Base-by-base conservation (phyloP, 2,888 invertebrate genomes). In the Hemistola chrysoprasaria region DNA sequence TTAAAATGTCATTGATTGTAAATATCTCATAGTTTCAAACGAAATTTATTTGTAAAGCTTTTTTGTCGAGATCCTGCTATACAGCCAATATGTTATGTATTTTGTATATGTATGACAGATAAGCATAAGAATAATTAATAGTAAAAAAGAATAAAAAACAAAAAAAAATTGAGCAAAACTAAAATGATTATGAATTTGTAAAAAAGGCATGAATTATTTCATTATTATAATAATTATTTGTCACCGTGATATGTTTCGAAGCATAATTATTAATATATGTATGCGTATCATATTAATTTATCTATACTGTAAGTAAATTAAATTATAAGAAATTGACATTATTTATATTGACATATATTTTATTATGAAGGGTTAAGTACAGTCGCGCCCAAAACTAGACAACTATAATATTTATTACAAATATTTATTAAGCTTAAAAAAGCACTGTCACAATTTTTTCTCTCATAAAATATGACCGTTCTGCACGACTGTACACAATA, bases 181-280 rank as follows among this genome's bases (percentile, higher is more conserved):
- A 56, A 51, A 49, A 50, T 41, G 7, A 37, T 22, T 27, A 16
- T 67, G 61, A 61, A 59, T 27, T 41, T 50, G 59, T 57, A 53
- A 60, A 62, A 64, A 68, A 64, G 64, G 71, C 65, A 70, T 71
- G 63, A 65, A 63, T 33, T 23, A 28, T 29, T 24, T 37, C n/a
- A 30, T 39, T 28, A 26, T 53, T 50, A 46, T 48, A 56, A 61
- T 66, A 60, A 66, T 83, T 83, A 85, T 85, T 85, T 87, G 85
- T 86, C 85, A 65, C 62, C 60, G 62, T 86, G 86, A 87, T 86
- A 87, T 87, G 86, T 85, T 68, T 68, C 55, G 55, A 78, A 79
- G 71, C 73, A 66, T 65, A 56, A 76, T 77, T 75, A 72, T 76
- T 76, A 68, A 24, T 41, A 50, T 25, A 40, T 52, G 51, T 32